Conservation (phyloP, 2,888 invertebrate genomes). For the Hyposoter didymator region DNA sequence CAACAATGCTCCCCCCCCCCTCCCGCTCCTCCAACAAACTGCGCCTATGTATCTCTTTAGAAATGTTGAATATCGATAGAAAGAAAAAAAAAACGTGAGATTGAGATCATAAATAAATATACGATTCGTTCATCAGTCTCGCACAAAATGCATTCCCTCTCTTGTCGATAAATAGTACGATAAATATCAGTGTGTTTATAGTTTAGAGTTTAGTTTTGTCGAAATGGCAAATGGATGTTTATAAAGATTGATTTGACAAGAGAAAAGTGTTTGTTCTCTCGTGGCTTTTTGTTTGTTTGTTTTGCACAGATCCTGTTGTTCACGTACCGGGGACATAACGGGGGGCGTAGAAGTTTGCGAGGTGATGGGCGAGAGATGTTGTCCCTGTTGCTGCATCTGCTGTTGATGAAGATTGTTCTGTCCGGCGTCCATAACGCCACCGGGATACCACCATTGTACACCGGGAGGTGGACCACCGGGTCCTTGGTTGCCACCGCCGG, state of each 20-base stretch:
- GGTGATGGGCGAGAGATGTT: constrained; percentile 82
- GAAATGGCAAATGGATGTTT: no score
- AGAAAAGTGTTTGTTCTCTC: constrained; percentile 27
- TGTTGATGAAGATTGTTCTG: constrained; percentile 87
- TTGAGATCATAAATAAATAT: constrained; percentile 21
- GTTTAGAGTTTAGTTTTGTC: background rate
- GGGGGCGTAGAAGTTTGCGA: constrained; percentile 82
- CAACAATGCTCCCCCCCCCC: background rate
- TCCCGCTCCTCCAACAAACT: no score
- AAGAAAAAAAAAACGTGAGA: background rate
- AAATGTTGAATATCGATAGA: background rate
- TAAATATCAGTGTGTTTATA: no score
- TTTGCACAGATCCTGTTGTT: constrained; percentile 62
- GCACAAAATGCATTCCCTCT: background rate
- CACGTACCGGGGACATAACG: constrained; percentile 83
- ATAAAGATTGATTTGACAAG: no score
- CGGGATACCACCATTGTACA: constrained; percentile 92
- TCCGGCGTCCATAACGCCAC: constrained; percentile 87
- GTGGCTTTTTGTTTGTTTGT: constrained; percentile 26
- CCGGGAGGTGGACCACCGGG: constrained; percentile 84
- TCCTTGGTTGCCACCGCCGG: constrained; percentile 71
- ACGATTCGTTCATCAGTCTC: background rate
- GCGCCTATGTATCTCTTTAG: constrained; percentile 1
- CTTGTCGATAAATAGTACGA: no score
- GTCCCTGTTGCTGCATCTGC: constrained; percentile 85